Conservation (phyloP, 2,888 invertebrate genomes). For the Agelastica alni region DNA sequence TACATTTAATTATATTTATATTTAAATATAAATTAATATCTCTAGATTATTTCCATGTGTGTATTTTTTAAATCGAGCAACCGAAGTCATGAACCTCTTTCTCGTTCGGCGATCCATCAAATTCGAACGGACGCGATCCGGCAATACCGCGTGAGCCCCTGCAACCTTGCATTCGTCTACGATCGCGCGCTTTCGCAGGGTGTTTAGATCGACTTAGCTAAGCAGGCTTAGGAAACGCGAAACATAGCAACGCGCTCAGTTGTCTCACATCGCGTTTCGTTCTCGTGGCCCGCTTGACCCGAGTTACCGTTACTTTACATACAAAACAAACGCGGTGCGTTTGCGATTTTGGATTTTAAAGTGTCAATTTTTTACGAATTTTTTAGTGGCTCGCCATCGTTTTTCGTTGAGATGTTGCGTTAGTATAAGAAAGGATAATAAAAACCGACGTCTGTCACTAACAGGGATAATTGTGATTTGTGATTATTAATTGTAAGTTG, state of each 20-base stretch:
- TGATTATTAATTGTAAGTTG: too few relatives aligned
- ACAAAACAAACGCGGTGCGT: constrained; percentile 32
- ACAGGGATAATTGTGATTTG: constrained; percentile 5
- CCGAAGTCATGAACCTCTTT: constrained; percentile 21
- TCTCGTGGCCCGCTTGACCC: constrained; percentile 22
- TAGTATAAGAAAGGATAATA: too few relatives aligned
- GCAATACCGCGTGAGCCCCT: constrained; percentile 16
- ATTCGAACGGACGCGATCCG: constrained; percentile 3
- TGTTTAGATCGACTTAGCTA: constrained; percentile 52
- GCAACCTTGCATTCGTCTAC: constrained; percentile 51
- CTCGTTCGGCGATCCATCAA: constrained; percentile 7
- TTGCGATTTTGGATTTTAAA: too few relatives aligned
- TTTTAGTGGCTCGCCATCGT: too few relatives aligned
- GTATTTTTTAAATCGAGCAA: constrained; percentile 7
- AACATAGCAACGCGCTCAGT: constrained; percentile 32
- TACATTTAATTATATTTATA: too few relatives aligned
- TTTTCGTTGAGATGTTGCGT: too few relatives aligned
- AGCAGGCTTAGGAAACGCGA: constrained; percentile 42
- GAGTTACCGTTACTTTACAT: constrained; percentile 30
- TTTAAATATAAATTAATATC: too few relatives aligned
- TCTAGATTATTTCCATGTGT: too few relatives aligned
- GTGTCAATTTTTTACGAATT: too few relatives aligned
- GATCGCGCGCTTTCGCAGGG: constrained; percentile 43
- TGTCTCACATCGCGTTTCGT: constrained; percentile 34
- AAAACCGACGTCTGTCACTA: background rate